Conservation (phyloP, 2,113 vertebrate genomes). For the Atlantisia rogersi region DNA sequence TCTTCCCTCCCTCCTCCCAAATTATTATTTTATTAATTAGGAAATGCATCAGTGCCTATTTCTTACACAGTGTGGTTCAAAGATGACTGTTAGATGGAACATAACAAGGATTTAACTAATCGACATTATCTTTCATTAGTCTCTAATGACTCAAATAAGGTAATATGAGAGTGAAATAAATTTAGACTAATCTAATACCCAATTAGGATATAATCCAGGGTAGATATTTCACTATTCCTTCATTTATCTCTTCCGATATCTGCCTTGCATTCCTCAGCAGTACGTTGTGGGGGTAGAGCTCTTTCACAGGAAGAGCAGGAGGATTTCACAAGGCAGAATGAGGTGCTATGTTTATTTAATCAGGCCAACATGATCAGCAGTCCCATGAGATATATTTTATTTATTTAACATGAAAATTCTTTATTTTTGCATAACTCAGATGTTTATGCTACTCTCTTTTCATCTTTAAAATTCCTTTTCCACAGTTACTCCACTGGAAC, state of each 20-base stretch:
- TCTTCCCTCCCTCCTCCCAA: neutral
- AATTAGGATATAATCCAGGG: slow-evolving; percentile 29
- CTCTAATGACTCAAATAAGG: slow-evolving; percentile 35
- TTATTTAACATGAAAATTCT: neutral
- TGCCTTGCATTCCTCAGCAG: neutral
- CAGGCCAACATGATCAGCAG: neutral
- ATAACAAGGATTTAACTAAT: slow-evolving; percentile 53
- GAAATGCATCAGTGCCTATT: neutral
- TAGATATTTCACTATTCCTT: slow-evolving; percentile 18
- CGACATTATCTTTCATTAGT: slow-evolving; percentile 46
- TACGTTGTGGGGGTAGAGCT: neutral
- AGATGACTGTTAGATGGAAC: neutral
- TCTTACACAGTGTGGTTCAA: neutral
- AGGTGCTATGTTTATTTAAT: neutral
- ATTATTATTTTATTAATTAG: neutral
- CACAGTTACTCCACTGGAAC: neutral
- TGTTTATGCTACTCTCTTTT: neutral
- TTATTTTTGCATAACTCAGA: neutral
- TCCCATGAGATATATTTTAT: neutral
- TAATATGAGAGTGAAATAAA: slow-evolving; percentile 36
- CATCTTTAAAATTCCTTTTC: neutral
- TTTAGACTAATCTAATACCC: slow-evolving; percentile 23
- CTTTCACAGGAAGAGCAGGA: neutral
- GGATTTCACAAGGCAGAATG: neutral
- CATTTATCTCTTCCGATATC: neutral